Evolutionary conservation across 2,888 invertebrate genomes (phyloP).

Genomic region (Merodon equestris): DNA sequence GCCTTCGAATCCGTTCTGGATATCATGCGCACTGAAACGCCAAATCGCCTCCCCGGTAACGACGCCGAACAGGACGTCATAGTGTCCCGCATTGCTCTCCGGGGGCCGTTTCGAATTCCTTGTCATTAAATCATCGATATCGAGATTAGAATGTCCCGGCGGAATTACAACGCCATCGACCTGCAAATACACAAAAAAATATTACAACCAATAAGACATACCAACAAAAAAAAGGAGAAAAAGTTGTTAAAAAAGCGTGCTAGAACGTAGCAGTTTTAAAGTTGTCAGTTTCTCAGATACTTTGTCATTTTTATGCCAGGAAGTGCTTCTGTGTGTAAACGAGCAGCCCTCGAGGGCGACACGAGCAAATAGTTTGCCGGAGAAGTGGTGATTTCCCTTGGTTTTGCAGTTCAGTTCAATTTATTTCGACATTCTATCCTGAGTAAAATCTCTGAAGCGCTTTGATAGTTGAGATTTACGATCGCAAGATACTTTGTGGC

Average conservation of each 20-base stretch:
- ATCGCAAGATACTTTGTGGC: no score
- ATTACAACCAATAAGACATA: no score
- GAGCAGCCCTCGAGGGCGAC: not conserved
- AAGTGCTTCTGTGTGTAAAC: not conserved
- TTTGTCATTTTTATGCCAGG: slow-evolving; percentile 1
- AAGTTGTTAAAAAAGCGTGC: not conserved
- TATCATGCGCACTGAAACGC: slow-evolving; percentile 91
- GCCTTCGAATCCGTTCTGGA: slow-evolving; percentile 91
- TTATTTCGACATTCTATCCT: no score
- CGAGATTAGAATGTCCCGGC: slow-evolving; percentile 87
- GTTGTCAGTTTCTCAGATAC: not conserved
- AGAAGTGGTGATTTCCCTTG: no score
- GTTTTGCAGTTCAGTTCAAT: no score
- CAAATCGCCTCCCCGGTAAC: slow-evolving; percentile 95
- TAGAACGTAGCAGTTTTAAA: not conserved
- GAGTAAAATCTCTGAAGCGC: no score
- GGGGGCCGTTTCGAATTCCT: slow-evolving; percentile 79
- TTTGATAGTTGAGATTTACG: no score
- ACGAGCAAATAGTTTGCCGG: no score
- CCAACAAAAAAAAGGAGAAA: slow-evolving; percentile 46
- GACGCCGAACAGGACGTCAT: slow-evolving; percentile 93
- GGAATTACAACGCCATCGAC: slow-evolving; percentile 96
- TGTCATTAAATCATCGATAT: slow-evolving; percentile 78
- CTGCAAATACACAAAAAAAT: slow-evolving; percentile 71
- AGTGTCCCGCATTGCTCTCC: slow-evolving; percentile 76